Percentiles rank a stretch among this genome's conserved stretches.
Conservation (phyloP, 2,113 vertebrate species). For the Oceanodroma tethys region DNA sequence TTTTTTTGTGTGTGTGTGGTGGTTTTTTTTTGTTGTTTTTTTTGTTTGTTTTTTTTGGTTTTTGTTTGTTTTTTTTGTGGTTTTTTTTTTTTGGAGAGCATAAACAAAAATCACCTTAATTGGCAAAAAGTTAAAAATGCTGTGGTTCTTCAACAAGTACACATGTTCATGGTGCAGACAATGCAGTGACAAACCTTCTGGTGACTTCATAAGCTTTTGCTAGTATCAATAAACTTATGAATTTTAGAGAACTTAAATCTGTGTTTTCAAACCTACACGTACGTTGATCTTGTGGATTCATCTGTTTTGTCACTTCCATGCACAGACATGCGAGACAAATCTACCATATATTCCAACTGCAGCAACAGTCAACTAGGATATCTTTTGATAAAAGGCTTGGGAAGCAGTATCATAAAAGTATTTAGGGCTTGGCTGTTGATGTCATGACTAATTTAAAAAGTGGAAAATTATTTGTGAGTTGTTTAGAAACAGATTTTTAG, state of each 20-base stretch:
- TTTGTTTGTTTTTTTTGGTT: too few species aligned
- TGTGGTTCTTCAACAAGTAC: background rate
- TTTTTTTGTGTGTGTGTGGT: background rate
- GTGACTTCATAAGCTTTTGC: background rate
- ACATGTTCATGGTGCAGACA: background rate
- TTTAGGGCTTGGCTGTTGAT: background rate
- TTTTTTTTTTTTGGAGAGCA: background rate
- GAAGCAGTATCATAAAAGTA: background rate
- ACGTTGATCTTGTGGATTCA: background rate
- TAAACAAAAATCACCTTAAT: background rate
- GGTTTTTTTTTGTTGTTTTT: background rate
- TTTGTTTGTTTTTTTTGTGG: background rate
- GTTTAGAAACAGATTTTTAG: background rate
- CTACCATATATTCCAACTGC: background rate
- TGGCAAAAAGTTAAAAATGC: background rate
- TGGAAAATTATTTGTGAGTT: background rate
- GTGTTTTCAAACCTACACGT: background rate
- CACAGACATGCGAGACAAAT: fast-evolving
- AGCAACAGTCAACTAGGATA: background rate
- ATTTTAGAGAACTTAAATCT: background rate
- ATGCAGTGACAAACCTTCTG: background rate
- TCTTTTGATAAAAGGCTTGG: background rate
- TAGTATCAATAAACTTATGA: background rate
- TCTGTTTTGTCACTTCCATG: background rate
- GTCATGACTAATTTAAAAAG: background rate